These are phyloP conservation scores for Syngnathus floridae DNA, from an alignment of 2,113 vertebrate species.

Conservation along the genomic window DNA sequence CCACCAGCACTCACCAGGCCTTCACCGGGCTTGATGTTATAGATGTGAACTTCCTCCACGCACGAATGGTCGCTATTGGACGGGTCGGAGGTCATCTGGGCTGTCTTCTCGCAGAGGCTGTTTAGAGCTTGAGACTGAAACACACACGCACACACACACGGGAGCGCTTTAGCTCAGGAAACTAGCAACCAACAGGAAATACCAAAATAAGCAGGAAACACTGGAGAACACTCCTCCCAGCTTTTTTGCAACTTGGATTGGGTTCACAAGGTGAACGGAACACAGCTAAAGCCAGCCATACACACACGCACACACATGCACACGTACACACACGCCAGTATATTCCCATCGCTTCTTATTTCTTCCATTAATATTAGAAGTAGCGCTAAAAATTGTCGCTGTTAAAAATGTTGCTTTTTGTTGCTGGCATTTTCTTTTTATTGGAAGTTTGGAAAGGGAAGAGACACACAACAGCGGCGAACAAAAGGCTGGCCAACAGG, in stretches of 20 bases:
- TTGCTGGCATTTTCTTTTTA: not conserved
- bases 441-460: not conserved
- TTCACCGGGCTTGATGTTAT: slow-evolving; percentile 80
- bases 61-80: slow-evolving; percentile 76
- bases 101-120: slow-evolving; percentile 84
- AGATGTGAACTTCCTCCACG: slow-evolving; percentile 85
- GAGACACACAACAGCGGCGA: slow-evolving; percentile 16
- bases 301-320: too few species aligned
- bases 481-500: slow-evolving; percentile 28
- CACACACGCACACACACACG: not conserved
- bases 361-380: too few species aligned
- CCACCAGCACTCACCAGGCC: slow-evolving; percentile 80
- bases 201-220: not conserved
- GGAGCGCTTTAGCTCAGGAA: not conserved
- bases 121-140: slow-evolving; percentile 84
- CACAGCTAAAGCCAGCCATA: not conserved
- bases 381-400: not conserved
- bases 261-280: not conserved
- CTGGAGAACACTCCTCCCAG: not conserved
- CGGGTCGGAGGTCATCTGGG: slow-evolving; percentile 76
- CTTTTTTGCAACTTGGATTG: not conserved
- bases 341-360: too few species aligned
- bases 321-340: too few species aligned
- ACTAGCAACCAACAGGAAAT: not conserved
- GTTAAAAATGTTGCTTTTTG: not conserved